Evolutionary conservation across 2,797 vertebrate species (phyloP).

Genomic region (Rousettus madagascariensis): DNA sequence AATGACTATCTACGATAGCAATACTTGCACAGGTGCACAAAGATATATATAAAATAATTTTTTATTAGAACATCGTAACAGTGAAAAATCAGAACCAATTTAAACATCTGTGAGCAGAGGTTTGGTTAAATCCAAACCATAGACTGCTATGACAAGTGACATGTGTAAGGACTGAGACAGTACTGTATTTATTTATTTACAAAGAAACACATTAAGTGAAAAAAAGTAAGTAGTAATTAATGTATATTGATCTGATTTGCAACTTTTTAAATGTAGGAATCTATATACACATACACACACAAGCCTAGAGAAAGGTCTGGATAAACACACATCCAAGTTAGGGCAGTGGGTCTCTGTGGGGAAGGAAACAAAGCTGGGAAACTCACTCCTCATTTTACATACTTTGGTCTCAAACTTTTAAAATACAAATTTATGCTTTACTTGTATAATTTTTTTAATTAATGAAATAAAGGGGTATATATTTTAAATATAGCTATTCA

Average conservation of each 20-base stretch:
- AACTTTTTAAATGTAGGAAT: neutral
- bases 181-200: neutral
- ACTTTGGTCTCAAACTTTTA: neutral
- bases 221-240: neutral
- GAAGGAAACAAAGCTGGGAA: neutral
- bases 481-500: neutral
- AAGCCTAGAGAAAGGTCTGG: neutral
- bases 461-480: neutral
- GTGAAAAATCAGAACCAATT: neutral
- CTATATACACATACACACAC: neutral
- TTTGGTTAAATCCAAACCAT: neutral
- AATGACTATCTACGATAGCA: neutral
- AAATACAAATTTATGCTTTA: slow-evolving; percentile 47
- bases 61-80: neutral
- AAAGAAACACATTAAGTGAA: neutral
- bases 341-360: neutral
- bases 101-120: neutral
- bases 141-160: neutral
- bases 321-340: no score
- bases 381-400: neutral
- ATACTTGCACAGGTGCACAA: neutral
- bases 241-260: neutral
- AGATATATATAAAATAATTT: neutral
- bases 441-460: neutral
- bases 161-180: neutral